phyloP scores from a whole-genome alignment of 2,888 invertebrate genomes.

The Tipula vernalis region DNA sequence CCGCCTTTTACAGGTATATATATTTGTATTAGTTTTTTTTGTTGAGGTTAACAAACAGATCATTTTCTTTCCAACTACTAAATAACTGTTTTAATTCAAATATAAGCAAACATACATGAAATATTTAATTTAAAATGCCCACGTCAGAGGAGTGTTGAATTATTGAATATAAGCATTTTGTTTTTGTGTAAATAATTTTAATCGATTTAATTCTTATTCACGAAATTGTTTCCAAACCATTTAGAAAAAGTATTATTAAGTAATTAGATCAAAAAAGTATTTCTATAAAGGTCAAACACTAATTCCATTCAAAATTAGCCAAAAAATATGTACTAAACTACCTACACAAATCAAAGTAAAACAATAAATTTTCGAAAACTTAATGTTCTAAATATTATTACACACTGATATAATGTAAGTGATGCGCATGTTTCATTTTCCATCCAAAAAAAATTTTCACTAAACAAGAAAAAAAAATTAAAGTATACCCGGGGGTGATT shows the following conservation, averaged over 20 bases:
- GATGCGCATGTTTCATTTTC: not conserved
- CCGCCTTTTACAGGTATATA: not conserved
- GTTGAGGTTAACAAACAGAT: not conserved
- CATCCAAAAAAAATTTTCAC: not conserved
- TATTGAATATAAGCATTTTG: no score
- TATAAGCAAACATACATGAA: no score
- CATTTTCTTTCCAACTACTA: no score
- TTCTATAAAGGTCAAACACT: not conserved
- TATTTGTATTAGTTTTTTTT: not conserved
- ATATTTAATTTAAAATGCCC: no score
- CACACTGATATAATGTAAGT: not conserved
- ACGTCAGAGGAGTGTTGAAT: no score
- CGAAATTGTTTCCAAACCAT: no score
- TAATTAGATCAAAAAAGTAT: no score
- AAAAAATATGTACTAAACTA: not conserved
- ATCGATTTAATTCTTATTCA: no score
- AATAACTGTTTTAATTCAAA: no score
- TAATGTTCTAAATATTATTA: not conserved
- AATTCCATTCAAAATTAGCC: not conserved
- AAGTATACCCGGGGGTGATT: conserved; percentile 9
- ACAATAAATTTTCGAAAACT: not conserved
- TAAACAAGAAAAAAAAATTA: not conserved
- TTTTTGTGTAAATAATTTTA: no score
- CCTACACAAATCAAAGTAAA: not conserved
- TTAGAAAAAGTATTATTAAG: no score